A percentile compares a stretch with the other conserved stretches of the same genome.
Conservation (phyloP, 1,140 invertebrate species). For the Zeugodacus cucurbitae region DNA sequence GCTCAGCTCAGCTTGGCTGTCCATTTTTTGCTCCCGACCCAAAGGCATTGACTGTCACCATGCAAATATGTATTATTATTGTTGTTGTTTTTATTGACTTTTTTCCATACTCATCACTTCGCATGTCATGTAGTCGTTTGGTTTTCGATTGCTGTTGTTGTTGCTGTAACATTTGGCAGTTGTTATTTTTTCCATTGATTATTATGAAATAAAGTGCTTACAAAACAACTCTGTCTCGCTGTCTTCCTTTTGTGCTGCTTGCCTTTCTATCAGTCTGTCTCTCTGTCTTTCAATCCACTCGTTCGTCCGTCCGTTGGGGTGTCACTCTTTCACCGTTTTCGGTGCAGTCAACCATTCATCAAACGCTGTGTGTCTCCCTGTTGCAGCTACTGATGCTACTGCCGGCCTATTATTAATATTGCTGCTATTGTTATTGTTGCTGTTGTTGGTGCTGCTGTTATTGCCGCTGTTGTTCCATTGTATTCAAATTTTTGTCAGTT, state of each 20-base stretch:
- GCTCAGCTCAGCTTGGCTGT: neutral
- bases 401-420: slow-evolving; percentile 8
- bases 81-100: neutral
- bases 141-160: neutral
- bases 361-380: neutral
- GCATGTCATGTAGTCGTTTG: neutral
- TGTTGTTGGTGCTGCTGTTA: slow-evolving; percentile 24
- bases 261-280: neutral
- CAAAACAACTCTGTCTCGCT: neutral
- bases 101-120: slow-evolving; percentile 30
- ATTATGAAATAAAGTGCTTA: slow-evolving; percentile 37
- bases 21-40: neutral
- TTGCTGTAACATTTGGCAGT: neutral
- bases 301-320: neutral
- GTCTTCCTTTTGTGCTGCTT: neutral
- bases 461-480: slow-evolving; percentile 40
- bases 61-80: neutral
- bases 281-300: neutral
- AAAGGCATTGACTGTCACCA: neutral
- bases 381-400: slow-evolving; percentile 21
- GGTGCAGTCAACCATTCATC: slow-evolving; percentile 21
- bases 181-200: slow-evolving; percentile 31
- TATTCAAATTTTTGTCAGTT: slow-evolving; percentile 46
- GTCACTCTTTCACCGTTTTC: neutral
- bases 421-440: neutral